Percentiles rank a stretch among this genome's conserved stretches.
phyloP scores from a whole-genome alignment of 1,140 invertebrate genomes.

The Schmidtea mediterranea region DNA sequence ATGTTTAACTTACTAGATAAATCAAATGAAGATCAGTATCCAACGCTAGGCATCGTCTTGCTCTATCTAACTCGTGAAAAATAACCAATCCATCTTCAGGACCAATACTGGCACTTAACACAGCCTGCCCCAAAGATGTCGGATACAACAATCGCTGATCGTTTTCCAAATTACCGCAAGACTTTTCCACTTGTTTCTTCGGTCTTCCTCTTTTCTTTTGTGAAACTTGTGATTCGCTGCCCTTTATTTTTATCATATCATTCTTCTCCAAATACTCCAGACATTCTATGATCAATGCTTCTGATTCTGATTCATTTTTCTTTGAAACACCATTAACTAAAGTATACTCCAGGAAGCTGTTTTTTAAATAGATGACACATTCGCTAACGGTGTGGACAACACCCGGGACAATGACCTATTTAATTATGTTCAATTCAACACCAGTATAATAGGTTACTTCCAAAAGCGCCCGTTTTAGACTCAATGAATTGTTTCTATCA shows the following conservation, averaged over 20 bases:
- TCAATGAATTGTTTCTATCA: slow-evolving; percentile 10
- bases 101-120: background rate
- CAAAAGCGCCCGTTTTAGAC: slow-evolving; percentile 34
- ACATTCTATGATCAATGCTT: no score
- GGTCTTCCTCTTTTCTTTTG: no score
- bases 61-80: slow-evolving; percentile 63
- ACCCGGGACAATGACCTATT: background rate
- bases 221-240: no score
- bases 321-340: no score
- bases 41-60: slow-evolving; percentile 58
- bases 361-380: no score
- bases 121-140: background rate
- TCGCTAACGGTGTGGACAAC: background rate
- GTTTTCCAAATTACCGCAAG: no score
- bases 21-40: slow-evolving; percentile 79
- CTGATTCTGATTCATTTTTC: no score
- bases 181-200: no score
- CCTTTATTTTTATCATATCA: no score
- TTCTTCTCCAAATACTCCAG: no score
- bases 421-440: background rate
- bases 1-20: slow-evolving; percentile 41
- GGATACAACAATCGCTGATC: background rate
- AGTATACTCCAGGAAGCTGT: no score
- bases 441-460: slow-evolving; percentile 24
- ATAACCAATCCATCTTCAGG: background rate